Evolutionary conservation across 2,888 invertebrate species (phyloP).

Genomic region (Drosophila peninsularis): DNA sequence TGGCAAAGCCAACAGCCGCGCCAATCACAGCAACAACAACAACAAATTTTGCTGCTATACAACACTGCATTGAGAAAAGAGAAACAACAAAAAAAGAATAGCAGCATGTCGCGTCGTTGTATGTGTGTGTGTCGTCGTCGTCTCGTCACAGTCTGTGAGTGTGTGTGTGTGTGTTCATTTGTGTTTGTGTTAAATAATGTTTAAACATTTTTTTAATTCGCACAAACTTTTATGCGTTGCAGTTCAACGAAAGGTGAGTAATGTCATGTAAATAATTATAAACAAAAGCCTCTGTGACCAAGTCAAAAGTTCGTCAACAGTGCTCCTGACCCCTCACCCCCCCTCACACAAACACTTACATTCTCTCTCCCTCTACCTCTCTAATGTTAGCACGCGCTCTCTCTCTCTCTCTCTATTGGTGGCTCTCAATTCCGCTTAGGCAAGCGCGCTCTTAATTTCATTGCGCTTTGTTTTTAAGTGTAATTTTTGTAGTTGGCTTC

Average conservation of each 20-base stretch:
- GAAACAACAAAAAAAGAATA: slow-evolving; percentile 35
- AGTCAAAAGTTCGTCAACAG: slow-evolving; percentile 62
- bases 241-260: slow-evolving; percentile 64
- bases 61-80: slow-evolving; percentile 41
- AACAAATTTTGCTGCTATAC: slow-evolving; percentile 41
- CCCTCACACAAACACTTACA: slow-evolving; percentile 2
- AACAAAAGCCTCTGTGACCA: slow-evolving; percentile 46
- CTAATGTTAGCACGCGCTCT: background rate
- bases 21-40: slow-evolving; percentile 33
- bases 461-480: slow-evolving; percentile 45
- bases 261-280: slow-evolving; percentile 46
- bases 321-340: background rate
- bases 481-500: slow-evolving; percentile 47
- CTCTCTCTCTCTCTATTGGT: slow-evolving; percentile 4
- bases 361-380: slow-evolving; percentile 13
- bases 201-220: slow-evolving; percentile 66
- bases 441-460: slow-evolving; percentile 35
- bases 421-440: slow-evolving; percentile 1
- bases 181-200: slow-evolving; percentile 76
- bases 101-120: slow-evolving; percentile 58
- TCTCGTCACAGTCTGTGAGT: slow-evolving; percentile 49
- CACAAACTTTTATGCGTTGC: slow-evolving; percentile 55
- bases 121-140: slow-evolving; percentile 41
- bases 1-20: slow-evolving; percentile 36
- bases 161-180: slow-evolving; percentile 46